These are phyloP conservation scores for Lophotis ruficrista DNA, from an alignment of 2,113 vertebrate species.

Conservation along the genomic window DNA sequence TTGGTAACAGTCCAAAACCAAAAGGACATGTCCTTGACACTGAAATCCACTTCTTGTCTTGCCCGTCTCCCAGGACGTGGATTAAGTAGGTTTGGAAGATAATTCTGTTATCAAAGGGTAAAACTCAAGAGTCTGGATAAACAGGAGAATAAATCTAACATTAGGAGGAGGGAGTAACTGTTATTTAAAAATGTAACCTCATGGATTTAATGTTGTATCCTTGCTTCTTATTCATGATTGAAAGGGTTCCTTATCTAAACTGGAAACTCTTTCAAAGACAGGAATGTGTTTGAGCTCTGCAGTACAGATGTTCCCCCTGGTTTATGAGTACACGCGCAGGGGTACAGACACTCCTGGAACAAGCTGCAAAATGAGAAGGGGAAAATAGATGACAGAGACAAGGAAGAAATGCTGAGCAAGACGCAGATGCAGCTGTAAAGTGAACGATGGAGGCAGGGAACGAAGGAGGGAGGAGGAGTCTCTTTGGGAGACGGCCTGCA, in stretches of 20 bases:
- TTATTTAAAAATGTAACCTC: background rate
- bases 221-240: background rate
- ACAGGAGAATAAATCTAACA: background rate
- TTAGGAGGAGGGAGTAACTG: background rate
- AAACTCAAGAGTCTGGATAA: background rate
- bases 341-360: background rate
- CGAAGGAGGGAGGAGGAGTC: background rate
- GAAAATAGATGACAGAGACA: background rate
- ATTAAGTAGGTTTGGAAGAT: background rate
- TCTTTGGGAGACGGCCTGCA: rapidly evolving
- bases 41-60: background rate
- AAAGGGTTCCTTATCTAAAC: background rate
- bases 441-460: background rate
- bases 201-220: background rate
- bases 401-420: background rate
- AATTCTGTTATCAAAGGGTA: background rate
- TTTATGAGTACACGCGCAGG: rapidly evolving
- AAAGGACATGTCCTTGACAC: background rate
- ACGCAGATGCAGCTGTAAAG: background rate
- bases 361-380: background rate
- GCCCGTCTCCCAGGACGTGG: background rate
- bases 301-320: background rate
- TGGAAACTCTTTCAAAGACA: background rate
- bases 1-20: background rate
- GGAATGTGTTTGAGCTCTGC: background rate